phyloP scores from a whole-genome alignment of 2,113 vertebrate genomes.

The Phocoena sinus region DNA sequence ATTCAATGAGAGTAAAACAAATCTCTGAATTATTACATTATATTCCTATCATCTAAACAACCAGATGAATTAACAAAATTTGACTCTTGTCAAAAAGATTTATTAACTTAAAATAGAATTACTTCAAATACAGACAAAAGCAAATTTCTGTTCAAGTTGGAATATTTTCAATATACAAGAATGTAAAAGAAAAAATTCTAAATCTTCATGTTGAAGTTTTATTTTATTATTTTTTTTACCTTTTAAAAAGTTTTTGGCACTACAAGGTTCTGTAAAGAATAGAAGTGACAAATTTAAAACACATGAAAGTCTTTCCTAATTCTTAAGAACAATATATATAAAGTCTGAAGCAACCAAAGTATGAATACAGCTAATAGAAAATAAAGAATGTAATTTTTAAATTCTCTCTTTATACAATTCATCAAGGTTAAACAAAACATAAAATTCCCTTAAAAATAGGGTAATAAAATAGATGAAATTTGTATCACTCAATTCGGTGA shows the following conservation, averaged over 20 bases:
- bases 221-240: slow-evolving; percentile 78
- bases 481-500: slow-evolving; percentile 97
- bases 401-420: slow-evolving; percentile 93
- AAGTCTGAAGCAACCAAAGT: slow-evolving; percentile 94
- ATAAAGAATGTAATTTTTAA: slow-evolving; percentile 96
- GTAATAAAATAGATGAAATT: slow-evolving; percentile 99
- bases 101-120: slow-evolving; percentile 67
- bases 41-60: slow-evolving; percentile 21
- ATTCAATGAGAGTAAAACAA: slow-evolving; percentile 15
- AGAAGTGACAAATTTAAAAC: slow-evolving; percentile 91
- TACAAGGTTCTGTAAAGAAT: slow-evolving; percentile 91
- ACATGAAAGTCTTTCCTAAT: slow-evolving; percentile 92
- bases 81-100: slow-evolving; percentile 63
- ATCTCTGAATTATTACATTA: neutral
- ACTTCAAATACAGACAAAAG: slow-evolving; percentile 60
- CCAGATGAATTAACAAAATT: slow-evolving; percentile 53
- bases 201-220: slow-evolving; percentile 77
- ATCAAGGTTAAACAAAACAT: slow-evolving; percentile 96
- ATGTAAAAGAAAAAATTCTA: slow-evolving; percentile 74
- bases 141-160: slow-evolving; percentile 54
- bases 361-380: slow-evolving; percentile 99
- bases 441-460: slow-evolving; percentile 98
- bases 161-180: slow-evolving; percentile 62
- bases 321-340: slow-evolving; percentile 91
- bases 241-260: slow-evolving; percentile 92